Conservation (phyloP, 2,113 vertebrate genomes). For the Microtus oregoni region DNA sequence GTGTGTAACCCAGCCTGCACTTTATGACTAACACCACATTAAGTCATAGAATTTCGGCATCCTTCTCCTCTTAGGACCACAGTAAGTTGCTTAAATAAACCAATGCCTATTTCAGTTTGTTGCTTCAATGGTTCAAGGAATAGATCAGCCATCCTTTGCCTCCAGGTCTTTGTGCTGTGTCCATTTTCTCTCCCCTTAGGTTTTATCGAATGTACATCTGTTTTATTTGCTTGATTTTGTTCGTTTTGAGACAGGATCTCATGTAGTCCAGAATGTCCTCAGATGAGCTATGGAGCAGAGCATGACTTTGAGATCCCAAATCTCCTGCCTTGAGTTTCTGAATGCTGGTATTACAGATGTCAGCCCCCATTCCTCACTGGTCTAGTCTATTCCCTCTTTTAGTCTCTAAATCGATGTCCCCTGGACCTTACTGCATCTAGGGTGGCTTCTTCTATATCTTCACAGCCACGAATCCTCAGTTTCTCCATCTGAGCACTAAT, state of each 20-base stretch:
- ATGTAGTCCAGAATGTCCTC: background rate
- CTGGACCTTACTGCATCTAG: background rate
- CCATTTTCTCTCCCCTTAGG: background rate
- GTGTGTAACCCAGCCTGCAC: constrained; percentile 43
- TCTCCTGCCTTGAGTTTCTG: background rate
- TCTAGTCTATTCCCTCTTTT: background rate
- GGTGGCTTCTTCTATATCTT: background rate
- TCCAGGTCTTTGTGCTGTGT: constrained; percentile 2
- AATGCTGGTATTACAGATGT: background rate
- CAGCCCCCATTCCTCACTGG: background rate
- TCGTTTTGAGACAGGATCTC: background rate
- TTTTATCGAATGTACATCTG: background rate
- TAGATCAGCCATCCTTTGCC: background rate
- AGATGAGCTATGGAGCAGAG: background rate
- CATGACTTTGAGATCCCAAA: background rate
- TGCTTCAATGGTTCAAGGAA: background rate
- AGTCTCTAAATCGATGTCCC: background rate
- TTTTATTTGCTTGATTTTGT: background rate
- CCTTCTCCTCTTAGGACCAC: background rate
- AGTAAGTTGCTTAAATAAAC: constrained; percentile 15
- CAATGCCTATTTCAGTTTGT: background rate
- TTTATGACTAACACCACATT: constrained; percentile 43
- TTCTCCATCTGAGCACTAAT: background rate
- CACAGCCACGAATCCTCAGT: background rate
- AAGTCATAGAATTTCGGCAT: constrained; percentile 47